Conservation (phyloP, 2,113 vertebrate genomes). For the Scartelaos histophorus region DNA sequence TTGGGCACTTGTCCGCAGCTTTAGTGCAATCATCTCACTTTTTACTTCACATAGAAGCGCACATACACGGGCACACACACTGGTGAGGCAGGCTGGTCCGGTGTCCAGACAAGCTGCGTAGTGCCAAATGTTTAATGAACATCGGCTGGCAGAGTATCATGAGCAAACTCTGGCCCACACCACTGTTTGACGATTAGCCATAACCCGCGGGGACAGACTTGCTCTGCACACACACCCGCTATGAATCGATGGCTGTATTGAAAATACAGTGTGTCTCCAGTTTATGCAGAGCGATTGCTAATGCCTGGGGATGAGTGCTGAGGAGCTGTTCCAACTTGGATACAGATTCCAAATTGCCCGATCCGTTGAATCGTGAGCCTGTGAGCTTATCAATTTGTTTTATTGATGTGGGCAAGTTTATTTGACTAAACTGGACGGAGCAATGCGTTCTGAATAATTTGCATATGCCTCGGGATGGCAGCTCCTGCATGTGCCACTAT, state of each 20-base stretch:
- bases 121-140: conserved; percentile 74
- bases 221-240: conserved; percentile 18
- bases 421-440: not conserved
- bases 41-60: conserved; percentile 10
- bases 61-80: conserved; percentile 6
- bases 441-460: not conserved
- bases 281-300: conserved; percentile 35
- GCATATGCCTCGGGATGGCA: not conserved
- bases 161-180: conserved; percentile 62
- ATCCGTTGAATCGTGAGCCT: conserved; percentile 8
- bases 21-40: conserved; percentile 9
- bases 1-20: not conserved
- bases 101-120: conserved; percentile 49
- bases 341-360: conserved; percentile 5
- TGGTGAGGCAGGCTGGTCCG: conserved; percentile 13
- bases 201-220: conserved; percentile 49
- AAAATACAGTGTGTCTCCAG: conserved; percentile 30
- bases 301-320: conserved; percentile 13
- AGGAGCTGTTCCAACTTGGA: conserved; percentile 2
- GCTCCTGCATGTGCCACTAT: not conserved
- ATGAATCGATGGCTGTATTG: conserved; percentile 40
- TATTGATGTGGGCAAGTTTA: conserved; percentile 7
- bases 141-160: conserved; percentile 59
- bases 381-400: conserved; percentile 9
- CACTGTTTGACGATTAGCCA: conserved; percentile 67